Evolutionary conservation across 2,113 vertebrate species (phyloP).

Genomic region (Regulus satrapa): DNA sequence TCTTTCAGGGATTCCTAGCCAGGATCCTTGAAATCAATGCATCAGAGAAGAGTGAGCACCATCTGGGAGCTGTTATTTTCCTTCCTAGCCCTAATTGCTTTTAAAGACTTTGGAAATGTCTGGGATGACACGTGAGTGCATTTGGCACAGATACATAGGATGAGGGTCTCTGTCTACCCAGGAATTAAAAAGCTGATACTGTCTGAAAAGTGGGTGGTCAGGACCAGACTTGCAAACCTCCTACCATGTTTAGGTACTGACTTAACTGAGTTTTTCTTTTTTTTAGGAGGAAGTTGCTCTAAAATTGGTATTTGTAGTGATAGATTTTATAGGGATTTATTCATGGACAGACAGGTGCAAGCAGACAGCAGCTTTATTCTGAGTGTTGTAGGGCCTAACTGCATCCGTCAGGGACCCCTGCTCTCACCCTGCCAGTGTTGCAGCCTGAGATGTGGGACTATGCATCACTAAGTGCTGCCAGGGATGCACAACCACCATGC

Average conservation of each 20-base stretch:
- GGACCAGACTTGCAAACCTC: neutral
- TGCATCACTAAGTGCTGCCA: neutral
- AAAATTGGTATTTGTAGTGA: neutral
- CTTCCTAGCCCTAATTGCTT: neutral
- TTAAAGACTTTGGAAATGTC: neutral
- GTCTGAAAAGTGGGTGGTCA: neutral
- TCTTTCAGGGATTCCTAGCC: neutral
- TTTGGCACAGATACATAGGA: neutral
- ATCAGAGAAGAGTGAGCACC: neutral
- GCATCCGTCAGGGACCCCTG: neutral
- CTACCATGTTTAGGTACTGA: neutral
- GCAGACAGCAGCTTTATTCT: neutral
- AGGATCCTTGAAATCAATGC: neutral
- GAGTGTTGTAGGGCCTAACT: neutral
- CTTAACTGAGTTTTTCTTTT: neutral
- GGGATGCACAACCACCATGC: neutral
- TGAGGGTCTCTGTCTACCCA: neutral
- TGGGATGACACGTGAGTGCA: fast-evolving
- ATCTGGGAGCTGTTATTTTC: neutral
- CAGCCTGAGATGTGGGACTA: neutral
- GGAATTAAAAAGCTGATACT: neutral
- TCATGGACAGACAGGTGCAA: neutral
- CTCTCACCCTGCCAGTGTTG: neutral
- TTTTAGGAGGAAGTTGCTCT: neutral
- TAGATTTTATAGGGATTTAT: too few species aligned